Percentiles rank a stretch among this genome's conserved stretches.
phyloP scores from a whole-genome alignment of 2,888 invertebrate species.

The Mesorhabditis spiculigera region DNA sequence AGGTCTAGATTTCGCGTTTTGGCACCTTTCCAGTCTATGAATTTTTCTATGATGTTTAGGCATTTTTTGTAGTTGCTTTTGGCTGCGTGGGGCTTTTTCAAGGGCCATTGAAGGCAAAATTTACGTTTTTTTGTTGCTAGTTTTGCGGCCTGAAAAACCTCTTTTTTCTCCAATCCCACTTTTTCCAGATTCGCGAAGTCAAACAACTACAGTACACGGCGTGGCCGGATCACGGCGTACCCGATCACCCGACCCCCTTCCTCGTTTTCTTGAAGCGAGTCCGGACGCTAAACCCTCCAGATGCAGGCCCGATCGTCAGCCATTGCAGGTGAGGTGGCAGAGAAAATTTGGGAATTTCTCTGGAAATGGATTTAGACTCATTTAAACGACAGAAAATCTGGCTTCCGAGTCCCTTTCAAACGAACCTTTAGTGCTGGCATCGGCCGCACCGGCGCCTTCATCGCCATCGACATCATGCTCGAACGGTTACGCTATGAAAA shows the following conservation, averaged over 20 bases:
- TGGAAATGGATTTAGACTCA: background rate
- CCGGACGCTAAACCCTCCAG: slow-evolving; percentile 81
- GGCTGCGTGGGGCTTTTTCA: too few relatives aligned
- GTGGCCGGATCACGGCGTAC: slow-evolving; percentile 98
- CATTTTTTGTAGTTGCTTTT: too few relatives aligned
- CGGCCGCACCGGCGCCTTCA: slow-evolving; percentile 91
- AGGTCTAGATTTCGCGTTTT: too few relatives aligned
- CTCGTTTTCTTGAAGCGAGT: slow-evolving; percentile 92
- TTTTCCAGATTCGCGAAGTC: slow-evolving; percentile 79
- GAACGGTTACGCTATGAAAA: slow-evolving; percentile 94
- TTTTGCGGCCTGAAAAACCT: too few relatives aligned
- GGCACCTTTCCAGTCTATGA: too few relatives aligned
- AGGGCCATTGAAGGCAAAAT: too few relatives aligned
- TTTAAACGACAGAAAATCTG: background rate
- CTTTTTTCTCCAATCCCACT: too few relatives aligned
- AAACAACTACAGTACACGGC: slow-evolving; percentile 97
- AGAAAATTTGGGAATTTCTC: too few relatives aligned
- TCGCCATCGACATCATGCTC: slow-evolving; percentile 97
- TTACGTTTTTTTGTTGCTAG: too few relatives aligned
- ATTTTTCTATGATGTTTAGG: too few relatives aligned
- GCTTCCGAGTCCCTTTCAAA: background rate
- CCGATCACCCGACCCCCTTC: slow-evolving; percentile 97
- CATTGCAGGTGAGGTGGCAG: slow-evolving; percentile 71
- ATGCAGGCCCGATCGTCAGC: slow-evolving; percentile 88
- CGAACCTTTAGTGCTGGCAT: slow-evolving; percentile 70